A percentile compares a stretch with the other conserved stretches of the same genome.
Conservation (phyloP, 1,140 invertebrate genomes). For the Probaryconus sp. region DNA sequence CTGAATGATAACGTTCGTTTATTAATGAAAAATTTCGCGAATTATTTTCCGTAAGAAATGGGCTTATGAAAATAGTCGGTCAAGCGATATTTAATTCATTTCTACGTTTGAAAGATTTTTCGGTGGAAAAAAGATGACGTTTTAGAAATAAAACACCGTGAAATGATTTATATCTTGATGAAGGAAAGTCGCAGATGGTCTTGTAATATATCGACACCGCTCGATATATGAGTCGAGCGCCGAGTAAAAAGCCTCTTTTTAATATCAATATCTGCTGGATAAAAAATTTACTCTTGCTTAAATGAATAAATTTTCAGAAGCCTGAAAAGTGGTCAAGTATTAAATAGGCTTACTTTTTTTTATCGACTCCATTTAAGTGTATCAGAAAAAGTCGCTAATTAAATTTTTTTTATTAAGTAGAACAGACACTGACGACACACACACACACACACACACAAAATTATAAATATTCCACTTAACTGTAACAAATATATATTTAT, state of each 20-base stretch:
- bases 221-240: slow-evolving; percentile 31
- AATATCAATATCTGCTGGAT: slow-evolving; percentile 26
- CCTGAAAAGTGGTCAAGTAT: neutral
- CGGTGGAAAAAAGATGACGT: slow-evolving; percentile 18
- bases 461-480: no score
- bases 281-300: slow-evolving; percentile 15
- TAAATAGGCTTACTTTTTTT: no score
- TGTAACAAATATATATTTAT: no score
- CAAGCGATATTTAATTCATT: slow-evolving; percentile 18
- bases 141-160: slow-evolving; percentile 24
- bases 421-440: no score
- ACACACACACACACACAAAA: no score
- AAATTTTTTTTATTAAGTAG: no score
- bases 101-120: neutral
- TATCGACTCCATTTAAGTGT: neutral
- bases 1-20: no score
- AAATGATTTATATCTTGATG: slow-evolving; percentile 56
- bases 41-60: no score
- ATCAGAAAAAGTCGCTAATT: no score
- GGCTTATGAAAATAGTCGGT: no score
- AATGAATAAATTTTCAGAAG: slow-evolving; percentile 16
- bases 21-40: no score
- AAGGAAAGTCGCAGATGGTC: slow-evolving; percentile 56
- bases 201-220: slow-evolving; percentile 49
- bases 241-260: slow-evolving; percentile 16